Base-by-base conservation (phyloP, 1,140 invertebrate genomes). In the Drosophila dunni region DNA sequence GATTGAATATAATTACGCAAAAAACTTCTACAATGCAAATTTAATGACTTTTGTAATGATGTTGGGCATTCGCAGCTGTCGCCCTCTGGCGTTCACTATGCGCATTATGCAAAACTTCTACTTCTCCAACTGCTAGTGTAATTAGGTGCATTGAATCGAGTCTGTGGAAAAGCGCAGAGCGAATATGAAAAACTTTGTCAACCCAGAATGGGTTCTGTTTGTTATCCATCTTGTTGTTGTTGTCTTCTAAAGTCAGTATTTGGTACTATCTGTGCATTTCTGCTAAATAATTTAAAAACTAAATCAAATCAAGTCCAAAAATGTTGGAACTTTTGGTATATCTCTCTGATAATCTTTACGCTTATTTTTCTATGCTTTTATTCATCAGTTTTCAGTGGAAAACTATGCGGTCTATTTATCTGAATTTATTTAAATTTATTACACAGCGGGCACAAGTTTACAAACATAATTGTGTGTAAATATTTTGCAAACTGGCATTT, bases 1-100 rank as follows among this genome's bases (percentile, higher is more conserved):
- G 63, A 74, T 77, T 63, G 71, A 75, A 68, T 60, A 77, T 77
- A 69, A 77, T 77, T 74, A 58, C 48, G 58, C 63, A 53, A 68
- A 60, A 63, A 77, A 60, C 58, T 77, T 77, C 10, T 44, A 56
- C 58, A 75, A 70, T 53, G 58, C 60, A 53, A 53, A 63, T 53
- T 70, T 68, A 74, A 74, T 67, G 63, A 74, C 63, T 68, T 77
- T 63, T 67, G 33, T 62, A 60, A 57, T 68, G 70, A 73, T 73
- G 58, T 3, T 40, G 53, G 53, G 57, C 44, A 8, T 29, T 38
- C 34, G 24, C 54, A 67, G 63, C 42, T 68, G 64, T 57, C 70
- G 64, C 70, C 75, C 62, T 40, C 70, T 63, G 57, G 57, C 69
- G 58, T 11, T 34, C 13, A 13, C 7, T 11, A 15, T 56, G 54